Evolutionary conservation across 2,797 vertebrate species (phyloP), one percentile per base, ranked within the genome.

Genomic region (Graptemys geographica): DNA sequence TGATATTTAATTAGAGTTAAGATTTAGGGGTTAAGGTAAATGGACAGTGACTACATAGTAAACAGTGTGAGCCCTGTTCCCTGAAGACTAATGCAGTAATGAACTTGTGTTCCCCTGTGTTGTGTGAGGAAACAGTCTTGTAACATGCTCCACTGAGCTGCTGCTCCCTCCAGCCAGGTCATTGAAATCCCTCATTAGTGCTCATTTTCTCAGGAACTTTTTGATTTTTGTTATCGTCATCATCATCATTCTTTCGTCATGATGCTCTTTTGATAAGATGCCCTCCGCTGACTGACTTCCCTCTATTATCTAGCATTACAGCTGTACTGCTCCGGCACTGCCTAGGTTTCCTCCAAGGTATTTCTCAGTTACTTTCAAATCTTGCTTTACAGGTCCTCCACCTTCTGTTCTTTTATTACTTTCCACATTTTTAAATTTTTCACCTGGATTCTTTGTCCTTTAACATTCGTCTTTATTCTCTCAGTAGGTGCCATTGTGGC

Each of bases 291-390:
- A 31, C 81, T 89, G 83, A 28, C 87, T 62, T 65, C 78, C 93
- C 91, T 53, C 84, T 84, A 81, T 79, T 96, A 79, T 76, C 91
- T 5, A 62, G 94, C 90, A 78, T 90, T 92, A 90, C 83, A 94
- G 92, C 74, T 79, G 76, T 76, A 65, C 52, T 0, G 0, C 76
- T 96, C 49, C 74, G 84, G 93, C 86, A 83, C 82, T 57, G 88
- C 79, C 87, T 96, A 82, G 79, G 57, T 95, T 93, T 88, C 94
- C 94, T 83, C 79, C 88, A 83, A 93, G 31, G 79, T 78, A 87
- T 93, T 86, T 86, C 89, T 82, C 10, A 92, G 83, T 84, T 91
- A 21, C 89, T 95, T 95, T 90, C 86, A 90, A 87, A 92, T 92
- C 72, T 93, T 62, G 94, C 86, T 91, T 65, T 55, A 80, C n/a